Percentiles rank a stretch among this genome's conserved stretches.
Evolutionary conservation across 2,797 vertebrate genomes (phyloP).

Genomic region (Alca torda): DNA sequence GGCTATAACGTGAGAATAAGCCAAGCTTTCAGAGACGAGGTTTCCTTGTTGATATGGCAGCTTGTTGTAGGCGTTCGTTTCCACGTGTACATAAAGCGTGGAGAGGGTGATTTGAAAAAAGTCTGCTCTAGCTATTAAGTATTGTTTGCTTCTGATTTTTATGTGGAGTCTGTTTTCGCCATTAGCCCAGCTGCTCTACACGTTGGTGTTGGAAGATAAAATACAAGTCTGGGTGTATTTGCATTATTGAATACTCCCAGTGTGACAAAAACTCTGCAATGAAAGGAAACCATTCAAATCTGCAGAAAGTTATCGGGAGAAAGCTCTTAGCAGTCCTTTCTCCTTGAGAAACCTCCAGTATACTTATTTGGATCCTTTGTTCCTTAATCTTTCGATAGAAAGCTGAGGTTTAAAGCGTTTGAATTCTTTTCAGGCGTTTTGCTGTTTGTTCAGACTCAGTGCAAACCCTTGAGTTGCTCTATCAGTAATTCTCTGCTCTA

Average conservation of each 20-base stretch:
- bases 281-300: background rate
- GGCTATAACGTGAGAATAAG: fast-evolving
- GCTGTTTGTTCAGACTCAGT: background rate
- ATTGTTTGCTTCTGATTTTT: background rate
- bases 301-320: background rate
- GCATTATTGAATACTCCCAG: background rate
- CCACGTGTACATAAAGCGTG: background rate
- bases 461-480: background rate
- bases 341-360: background rate
- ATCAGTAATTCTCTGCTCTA: background rate
- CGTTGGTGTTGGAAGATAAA: background rate
- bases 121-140: background rate
- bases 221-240: background rate
- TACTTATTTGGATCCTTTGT: background rate
- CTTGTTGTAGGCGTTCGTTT: background rate
- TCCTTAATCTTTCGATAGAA: background rate
- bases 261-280: background rate
- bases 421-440: background rate
- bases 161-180: background rate
- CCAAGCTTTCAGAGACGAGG: background rate
- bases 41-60: background rate
- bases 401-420: fast-evolving
- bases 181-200: background rate
- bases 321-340: background rate
- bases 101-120: background rate